These are phyloP conservation scores for Eriocheir sinensis DNA, from an alignment of 1,140 invertebrate genomes.

Conservation along the genomic window DNA sequence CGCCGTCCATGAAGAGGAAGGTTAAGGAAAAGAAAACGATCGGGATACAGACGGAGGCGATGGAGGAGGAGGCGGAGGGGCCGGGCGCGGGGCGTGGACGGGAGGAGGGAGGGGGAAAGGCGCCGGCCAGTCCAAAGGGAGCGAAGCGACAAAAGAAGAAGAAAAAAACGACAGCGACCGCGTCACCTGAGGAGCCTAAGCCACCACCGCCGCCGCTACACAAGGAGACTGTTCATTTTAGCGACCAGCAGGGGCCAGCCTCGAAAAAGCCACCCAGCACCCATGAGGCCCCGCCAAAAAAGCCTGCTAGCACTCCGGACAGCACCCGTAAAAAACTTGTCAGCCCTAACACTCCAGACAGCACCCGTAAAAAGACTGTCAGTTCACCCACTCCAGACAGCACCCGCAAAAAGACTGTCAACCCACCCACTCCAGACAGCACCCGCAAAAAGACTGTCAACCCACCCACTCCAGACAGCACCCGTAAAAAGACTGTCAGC, in stretches of 20 bases:
- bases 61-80: not conserved
- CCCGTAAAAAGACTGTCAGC: too few species aligned
- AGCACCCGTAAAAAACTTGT: too few species aligned
- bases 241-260: slow-evolving; percentile 39
- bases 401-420: too few species aligned
- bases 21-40: slow-evolving; percentile 66
- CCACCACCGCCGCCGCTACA: not conserved
- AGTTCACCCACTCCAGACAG: too few species aligned
- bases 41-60: slow-evolving; percentile 54
- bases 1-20: slow-evolving; percentile 66
- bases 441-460: too few species aligned
- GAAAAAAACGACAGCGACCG: slow-evolving; percentile 26
- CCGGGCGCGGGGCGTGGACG: not conserved
- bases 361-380: too few species aligned
- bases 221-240: slow-evolving; percentile 58
- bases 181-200: not conserved
- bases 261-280: not conserved
- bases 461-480: too few species aligned
- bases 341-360: too few species aligned
- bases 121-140: not conserved
- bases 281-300: too few species aligned
- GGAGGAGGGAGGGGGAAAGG: not conserved
- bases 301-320: too few species aligned
- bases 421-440: too few species aligned
- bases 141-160: slow-evolving; percentile 63